A percentile compares a stretch with the other conserved stretches of the same genome.
These are phyloP conservation scores for Genyomyrus donnyi DNA, from an alignment of 2,113 vertebrate species.

Conservation along the genomic window DNA sequence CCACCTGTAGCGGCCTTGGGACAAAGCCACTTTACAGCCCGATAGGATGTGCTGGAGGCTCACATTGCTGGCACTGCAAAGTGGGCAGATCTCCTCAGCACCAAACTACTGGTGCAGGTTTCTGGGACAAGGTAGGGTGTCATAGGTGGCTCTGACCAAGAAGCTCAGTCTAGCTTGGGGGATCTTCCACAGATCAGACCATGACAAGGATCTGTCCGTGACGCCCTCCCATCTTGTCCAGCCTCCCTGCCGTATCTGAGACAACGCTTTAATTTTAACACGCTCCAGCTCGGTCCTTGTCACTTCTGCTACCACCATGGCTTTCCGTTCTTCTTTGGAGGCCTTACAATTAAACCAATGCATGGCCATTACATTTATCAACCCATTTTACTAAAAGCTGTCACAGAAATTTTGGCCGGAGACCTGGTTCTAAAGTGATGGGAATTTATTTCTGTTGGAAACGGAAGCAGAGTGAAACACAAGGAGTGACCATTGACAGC, in stretches of 20 bases:
- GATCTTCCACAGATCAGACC: no score
- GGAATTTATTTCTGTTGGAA: not conserved
- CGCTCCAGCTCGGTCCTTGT: no score
- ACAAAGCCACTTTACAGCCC: not conserved
- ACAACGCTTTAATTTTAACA: no score
- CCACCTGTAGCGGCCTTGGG: not conserved
- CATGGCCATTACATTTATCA: not conserved
- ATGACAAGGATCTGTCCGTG: no score
- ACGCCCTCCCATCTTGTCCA: no score
- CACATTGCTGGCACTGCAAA: not conserved
- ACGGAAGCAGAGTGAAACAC: not conserved
- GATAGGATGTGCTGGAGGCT: no score
- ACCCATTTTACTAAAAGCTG: not conserved
- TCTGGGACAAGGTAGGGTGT: slow-evolving; percentile 11
- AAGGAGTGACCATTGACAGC: not conserved
- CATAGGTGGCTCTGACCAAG: not conserved
- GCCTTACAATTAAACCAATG: not conserved
- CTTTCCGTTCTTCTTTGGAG: no score
- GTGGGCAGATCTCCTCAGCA: not conserved
- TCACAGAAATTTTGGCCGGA: not conserved
- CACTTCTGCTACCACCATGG: no score
- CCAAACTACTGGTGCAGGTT: slow-evolving; percentile 20
- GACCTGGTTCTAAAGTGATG: not conserved
- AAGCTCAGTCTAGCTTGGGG: no score
- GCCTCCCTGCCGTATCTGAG: no score